Base-by-base conservation (phyloP, 1,140 invertebrate genomes). In the Euborellia annulipes region DNA sequence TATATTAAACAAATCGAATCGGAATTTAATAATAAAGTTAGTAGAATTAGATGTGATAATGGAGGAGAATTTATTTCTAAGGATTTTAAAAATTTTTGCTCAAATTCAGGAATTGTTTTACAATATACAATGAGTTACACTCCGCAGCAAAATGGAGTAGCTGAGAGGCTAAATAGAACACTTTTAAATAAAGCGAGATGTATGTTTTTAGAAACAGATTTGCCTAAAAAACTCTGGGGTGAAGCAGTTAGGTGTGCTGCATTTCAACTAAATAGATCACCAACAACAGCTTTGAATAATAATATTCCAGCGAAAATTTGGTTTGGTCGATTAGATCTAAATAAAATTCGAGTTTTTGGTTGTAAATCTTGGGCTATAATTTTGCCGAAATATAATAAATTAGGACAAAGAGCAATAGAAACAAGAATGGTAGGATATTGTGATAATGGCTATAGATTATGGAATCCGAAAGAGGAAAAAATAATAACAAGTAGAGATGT, bases 101-200 rank as follows among this genome's bases (percentile, higher is more conserved):
- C 36, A 16, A 46, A 52, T 19, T 55, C 55, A 47, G 56, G 58
- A 18, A 60, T 58, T 18, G 36, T 41, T 19, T 48, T 58, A 36
- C 47, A 62, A 32, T 51, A 42, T n/a, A 60, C 57, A 7, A 45
- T 51, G 9, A 42, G 49, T 16, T 57, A 61, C 27, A 52, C 54
- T 18, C 56, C 62, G 36, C 42, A 58, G 40, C 48, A 53, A 41
- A 66, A 65, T 52, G 61, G 59, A n/a, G 8, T 46, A 53, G 20
- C 47, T 16, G 63, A 65, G 50, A 34, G 62, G 36, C 27, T 55
- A n/a, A 63, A 63, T 43, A 16, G 60, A 16, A 58, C 51, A 1
- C 13, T 63, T 3, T 16, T 50, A 2, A 50, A 59, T 19, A 50
- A 47, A 42, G 56, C 56, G 2, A 46, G 58, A 41, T 42, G 55